Evolutionary conservation across 53 echinoderm and acorn worm genomes (phyloP).

Genomic region (Crossaster papposus): DNA sequence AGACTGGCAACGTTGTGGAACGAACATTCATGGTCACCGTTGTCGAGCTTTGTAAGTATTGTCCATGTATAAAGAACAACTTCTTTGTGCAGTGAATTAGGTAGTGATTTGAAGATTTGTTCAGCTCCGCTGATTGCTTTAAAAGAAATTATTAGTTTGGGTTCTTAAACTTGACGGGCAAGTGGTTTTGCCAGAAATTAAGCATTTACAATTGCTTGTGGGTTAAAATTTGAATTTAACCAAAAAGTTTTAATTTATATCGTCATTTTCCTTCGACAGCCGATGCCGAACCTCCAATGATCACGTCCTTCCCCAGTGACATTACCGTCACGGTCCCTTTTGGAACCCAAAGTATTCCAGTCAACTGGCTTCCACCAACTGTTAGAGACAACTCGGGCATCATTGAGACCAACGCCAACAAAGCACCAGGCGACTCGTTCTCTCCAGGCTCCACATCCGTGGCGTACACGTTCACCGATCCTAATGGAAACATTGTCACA

Average conservation of each 20-base stretch:
- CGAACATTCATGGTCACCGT: constrained; percentile 21
- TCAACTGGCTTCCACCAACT: constrained; percentile 66
- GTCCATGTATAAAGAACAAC: background rate
- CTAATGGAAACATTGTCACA: constrained; percentile 53
- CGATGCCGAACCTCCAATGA: constrained; percentile 36
- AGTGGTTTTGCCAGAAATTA: no score
- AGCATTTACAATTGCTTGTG: no score
- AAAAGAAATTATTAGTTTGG: no score
- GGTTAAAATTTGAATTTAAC: background rate
- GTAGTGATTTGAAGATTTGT: no score
- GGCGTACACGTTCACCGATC: constrained; percentile 70
- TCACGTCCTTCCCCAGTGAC: constrained; percentile 66
- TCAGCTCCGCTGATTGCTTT: no score
- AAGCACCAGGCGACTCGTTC: constrained; percentile 59
- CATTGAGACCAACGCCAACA: constrained; percentile 36
- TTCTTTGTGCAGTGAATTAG: no score
- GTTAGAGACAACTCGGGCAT: constrained; percentile 66
- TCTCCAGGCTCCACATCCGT: constrained; percentile 51
- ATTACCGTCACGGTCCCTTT: constrained; percentile 51
- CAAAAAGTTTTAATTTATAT: no score
- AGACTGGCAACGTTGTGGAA: background rate
- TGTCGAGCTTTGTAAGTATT: background rate
- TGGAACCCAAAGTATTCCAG: constrained; percentile 33
- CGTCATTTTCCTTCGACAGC: no score
- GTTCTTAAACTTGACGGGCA: no score